A percentile compares a stretch with the other conserved stretches of the same genome.
Evolutionary conservation across 2,888 invertebrate genomes (phyloP).

Genomic region (Drosophila gaucha): DNA sequence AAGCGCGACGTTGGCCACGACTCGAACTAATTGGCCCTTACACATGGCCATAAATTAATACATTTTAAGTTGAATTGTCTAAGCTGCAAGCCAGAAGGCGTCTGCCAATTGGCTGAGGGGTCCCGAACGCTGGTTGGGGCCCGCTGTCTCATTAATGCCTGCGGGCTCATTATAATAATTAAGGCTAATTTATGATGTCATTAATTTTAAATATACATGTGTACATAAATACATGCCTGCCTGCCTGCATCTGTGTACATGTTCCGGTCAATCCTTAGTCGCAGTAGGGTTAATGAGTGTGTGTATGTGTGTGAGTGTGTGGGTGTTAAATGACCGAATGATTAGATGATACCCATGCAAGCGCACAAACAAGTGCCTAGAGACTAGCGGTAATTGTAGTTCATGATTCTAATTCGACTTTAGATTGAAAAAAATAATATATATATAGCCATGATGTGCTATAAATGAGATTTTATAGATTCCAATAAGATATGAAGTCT

Average conservation of each 20-base stretch:
- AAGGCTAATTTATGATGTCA: slow-evolving; percentile 79
- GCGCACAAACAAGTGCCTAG: slow-evolving; percentile 5
- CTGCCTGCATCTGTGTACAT: slow-evolving; percentile 13
- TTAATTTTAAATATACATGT: slow-evolving; percentile 68
- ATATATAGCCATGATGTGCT: no score
- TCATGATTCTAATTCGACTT: not conserved
- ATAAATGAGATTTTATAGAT: no score
- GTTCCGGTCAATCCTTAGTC: slow-evolving; percentile 36
- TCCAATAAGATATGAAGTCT: no score
- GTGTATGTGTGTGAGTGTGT: slow-evolving; percentile 20
- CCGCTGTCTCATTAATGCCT: slow-evolving; percentile 61
- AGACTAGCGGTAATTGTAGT: not conserved
- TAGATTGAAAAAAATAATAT: not conserved
- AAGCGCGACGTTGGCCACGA: slow-evolving; percentile 44
- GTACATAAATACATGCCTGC: slow-evolving; percentile 17
- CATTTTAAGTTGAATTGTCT: slow-evolving; percentile 80
- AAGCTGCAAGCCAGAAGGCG: slow-evolving; percentile 22
- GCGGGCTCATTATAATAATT: slow-evolving; percentile 81
- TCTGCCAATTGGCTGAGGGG: not conserved
- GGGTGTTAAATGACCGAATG: slow-evolving; percentile 48
- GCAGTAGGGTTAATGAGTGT: slow-evolving; percentile 16
- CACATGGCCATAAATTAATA: slow-evolving; percentile 79
- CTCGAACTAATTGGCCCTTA: slow-evolving; percentile 75
- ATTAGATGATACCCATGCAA: slow-evolving; percentile 33
- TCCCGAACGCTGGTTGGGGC: not conserved